These are phyloP conservation scores for Panonychus citri DNA, from an alignment of 1,140 invertebrate genomes.

Conservation along the genomic window DNA sequence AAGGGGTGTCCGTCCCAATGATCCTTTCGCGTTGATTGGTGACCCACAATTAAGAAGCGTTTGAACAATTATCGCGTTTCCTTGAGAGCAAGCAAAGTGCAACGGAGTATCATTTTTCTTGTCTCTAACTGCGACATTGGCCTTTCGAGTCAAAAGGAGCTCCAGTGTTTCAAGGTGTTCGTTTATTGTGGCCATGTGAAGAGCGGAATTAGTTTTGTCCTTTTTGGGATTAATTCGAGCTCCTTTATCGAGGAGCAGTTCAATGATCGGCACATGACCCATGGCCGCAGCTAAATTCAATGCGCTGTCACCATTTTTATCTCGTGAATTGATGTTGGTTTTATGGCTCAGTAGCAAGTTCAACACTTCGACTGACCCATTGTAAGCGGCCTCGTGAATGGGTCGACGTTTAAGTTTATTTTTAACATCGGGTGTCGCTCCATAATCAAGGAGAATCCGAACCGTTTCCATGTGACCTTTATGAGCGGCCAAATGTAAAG, in stretches of 20 bases:
- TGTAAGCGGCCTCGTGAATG: not conserved
- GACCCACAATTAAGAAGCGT: not conserved
- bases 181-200: not conserved
- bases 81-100: not conserved
- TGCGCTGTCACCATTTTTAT: not conserved
- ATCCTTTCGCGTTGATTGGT: not conserved
- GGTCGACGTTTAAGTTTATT: not conserved
- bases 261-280: not conserved
- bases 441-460: slow-evolving; percentile 61
- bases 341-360: not conserved
- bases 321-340: not conserved
- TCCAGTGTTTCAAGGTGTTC: not conserved
- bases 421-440: slow-evolving; percentile 29
- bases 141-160: not conserved
- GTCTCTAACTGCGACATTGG: not conserved
- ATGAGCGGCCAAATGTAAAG: slow-evolving; percentile 61
- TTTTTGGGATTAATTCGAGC: not conserved
- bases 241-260: not conserved
- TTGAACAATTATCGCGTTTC: not conserved
- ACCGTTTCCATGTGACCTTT: slow-evolving; percentile 66
- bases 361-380: not conserved
- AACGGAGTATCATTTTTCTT: not conserved
- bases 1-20: not conserved
- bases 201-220: not conserved
- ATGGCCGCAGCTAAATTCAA: not conserved